phyloP scores from a whole-genome alignment of 2,113 vertebrate genomes.

The Amphiprion percula region DNA sequence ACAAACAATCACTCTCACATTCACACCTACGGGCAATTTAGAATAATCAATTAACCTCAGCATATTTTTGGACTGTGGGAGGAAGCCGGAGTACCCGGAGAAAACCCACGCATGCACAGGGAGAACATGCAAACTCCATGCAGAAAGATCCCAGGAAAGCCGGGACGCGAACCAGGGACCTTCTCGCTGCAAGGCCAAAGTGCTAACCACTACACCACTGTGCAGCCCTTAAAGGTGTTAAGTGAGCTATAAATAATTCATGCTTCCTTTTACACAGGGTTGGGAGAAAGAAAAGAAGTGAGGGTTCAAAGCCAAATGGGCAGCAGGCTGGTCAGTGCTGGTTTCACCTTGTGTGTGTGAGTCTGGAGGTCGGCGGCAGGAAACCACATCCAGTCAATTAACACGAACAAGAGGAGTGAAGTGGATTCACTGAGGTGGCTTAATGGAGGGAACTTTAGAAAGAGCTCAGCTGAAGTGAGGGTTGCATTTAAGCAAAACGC shows the following conservation, averaged over 20 bases:
- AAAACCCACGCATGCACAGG: too few relatives aligned
- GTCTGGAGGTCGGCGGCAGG: not conserved
- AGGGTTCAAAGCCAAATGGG: slow-evolving; percentile 10
- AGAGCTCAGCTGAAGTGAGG: slow-evolving; percentile 11
- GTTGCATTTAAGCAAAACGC: slow-evolving; percentile 37
- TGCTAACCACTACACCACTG: too few relatives aligned
- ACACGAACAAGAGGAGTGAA: slow-evolving; percentile 19
- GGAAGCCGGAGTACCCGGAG: too few relatives aligned
- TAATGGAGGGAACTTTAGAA: not conserved
- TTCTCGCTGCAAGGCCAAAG: too few relatives aligned
- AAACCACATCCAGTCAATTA: slow-evolving; percentile 24
- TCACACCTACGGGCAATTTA: too few relatives aligned
- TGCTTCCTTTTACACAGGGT: not conserved
- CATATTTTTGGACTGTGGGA: too few relatives aligned
- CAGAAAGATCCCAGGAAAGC: too few relatives aligned
- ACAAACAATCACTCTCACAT: too few relatives aligned
- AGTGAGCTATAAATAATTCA: slow-evolving; percentile 21
- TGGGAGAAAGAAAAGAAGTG: slow-evolving; percentile 7
- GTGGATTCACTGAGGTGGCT: slow-evolving; percentile 20
- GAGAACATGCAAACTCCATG: too few relatives aligned
- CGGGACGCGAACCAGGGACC: too few relatives aligned
- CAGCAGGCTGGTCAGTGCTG: slow-evolving; percentile 2
- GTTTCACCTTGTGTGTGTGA: not conserved
- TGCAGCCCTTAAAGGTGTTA: too few relatives aligned
- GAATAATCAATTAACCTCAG: too few relatives aligned